Base-by-base conservation (phyloP, 2,797 vertebrate genomes). In the Malurus splendens region DNA sequence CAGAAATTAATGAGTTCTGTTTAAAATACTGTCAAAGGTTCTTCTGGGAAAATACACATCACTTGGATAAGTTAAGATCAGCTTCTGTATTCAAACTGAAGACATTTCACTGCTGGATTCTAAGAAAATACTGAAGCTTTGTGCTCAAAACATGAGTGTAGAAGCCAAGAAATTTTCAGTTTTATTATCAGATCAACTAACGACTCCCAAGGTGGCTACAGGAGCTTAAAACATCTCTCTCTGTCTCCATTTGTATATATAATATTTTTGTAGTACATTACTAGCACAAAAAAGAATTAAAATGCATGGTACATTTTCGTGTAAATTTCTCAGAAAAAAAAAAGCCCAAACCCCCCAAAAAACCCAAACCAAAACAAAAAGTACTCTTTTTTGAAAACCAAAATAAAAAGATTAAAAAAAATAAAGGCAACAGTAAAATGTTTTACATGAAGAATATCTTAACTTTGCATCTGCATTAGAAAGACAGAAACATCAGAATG, bases 161-260 rank as follows among this genome's bases (percentile, higher is more conserved):
- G 32, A 93, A 83, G 47, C 32, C 39, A 92, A 89, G 32, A 91
- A 91, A 75, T 60, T 36, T 83, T 87, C 27, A 33, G 12, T 67
- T 94, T 93, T 79, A 76, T 70, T 73, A 54, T 76, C 30, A 57
- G 44, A 59, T 83, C 56, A 86, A 39, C 18, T 90, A 91, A 78
- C 57, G 74, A 33, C 54, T 93, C 85, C 64, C 87, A 89, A 18
- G 50, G 50, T 89, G 56, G 27, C 42, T 24, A 57, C 30, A 72
- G 18, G 17, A 92, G 12, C 54, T 86, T 61, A 87, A 87, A 44
- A 54, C 13, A 74, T 82, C 38, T 79, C 48, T 74, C 38, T 57
- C 41, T 75, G 33, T 72, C 79, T 83, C 74, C 56, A 13, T 42
- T 74, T 85, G 11, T 66, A 24, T 56, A 44, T 57, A 28, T 61